A percentile compares a stretch with the other conserved stretches of the same genome.
phyloP scores from a whole-genome alignment of 2,888 invertebrate species.

The Hartigia nigra region DNA sequence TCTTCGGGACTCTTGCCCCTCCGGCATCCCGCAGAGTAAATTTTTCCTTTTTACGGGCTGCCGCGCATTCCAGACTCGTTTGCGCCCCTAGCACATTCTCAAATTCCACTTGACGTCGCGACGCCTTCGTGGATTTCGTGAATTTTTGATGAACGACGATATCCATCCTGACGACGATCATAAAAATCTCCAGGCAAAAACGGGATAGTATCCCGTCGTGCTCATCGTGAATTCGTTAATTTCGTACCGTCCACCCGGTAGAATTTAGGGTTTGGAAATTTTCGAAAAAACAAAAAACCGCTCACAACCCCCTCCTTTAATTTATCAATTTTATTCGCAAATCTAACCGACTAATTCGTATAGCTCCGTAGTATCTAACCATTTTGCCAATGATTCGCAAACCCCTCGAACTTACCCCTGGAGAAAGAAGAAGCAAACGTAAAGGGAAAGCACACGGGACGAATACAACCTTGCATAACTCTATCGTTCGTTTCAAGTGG shows the following conservation, averaged over 20 bases:
- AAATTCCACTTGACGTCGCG: neutral
- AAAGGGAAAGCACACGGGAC: neutral
- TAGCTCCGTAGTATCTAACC: neutral
- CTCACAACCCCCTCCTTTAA: neutral
- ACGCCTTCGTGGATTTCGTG: constrained; percentile 11
- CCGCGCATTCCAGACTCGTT: neutral
- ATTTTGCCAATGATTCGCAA: neutral
- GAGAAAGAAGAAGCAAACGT: neutral
- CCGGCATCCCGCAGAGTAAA: neutral
- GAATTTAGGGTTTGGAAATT: neutral
- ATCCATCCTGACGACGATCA: neutral
- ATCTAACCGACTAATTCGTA: neutral
- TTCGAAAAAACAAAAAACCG: neutral
- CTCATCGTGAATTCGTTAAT: neutral
- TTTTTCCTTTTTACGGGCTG: neutral
- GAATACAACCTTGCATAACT: neutral
- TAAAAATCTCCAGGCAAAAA: constrained; percentile 1
- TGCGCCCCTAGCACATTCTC: neutral
- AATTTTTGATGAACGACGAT: constrained; percentile 16
- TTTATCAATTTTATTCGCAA: neutral
- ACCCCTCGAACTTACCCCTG: neutral
- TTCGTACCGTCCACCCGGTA: neutral
- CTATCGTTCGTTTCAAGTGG: neutral
- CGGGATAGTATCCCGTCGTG: neutral
- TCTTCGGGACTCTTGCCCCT: neutral